phyloP scores from a whole-genome alignment of 1,140 invertebrate species.

The Cherax destructor region DNA sequence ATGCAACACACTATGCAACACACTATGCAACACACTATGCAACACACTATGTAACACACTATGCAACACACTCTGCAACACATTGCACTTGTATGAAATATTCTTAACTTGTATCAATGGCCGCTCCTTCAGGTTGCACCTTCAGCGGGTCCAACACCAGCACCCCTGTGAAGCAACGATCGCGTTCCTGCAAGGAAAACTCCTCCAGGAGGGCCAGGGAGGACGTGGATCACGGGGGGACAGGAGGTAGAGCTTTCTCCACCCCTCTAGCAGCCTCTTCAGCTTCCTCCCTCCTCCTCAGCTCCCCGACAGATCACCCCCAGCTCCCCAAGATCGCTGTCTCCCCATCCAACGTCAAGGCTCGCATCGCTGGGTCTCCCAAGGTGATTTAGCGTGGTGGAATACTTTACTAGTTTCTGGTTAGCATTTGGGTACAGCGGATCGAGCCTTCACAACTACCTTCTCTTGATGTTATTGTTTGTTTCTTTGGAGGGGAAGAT shows the following conservation, averaged over 20 bases:
- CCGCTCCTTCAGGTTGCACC: background rate
- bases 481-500: no score
- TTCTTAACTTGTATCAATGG: no score
- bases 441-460: no score
- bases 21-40: background rate
- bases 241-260: background rate
- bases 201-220: background rate
- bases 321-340: constrained; percentile 13
- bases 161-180: background rate
- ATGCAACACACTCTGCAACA: background rate
- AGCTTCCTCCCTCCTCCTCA: background rate
- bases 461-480: no score
- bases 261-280: background rate
- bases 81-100: no score
- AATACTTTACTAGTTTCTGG: no score
- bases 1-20: background rate
- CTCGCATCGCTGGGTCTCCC: constrained; percentile 7
- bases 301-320: background rate
- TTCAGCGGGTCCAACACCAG: background rate
- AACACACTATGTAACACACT: background rate
- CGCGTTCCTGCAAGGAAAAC: background rate
- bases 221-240: no score
- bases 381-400: background rate
- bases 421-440: no score
- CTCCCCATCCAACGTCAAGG: constrained; percentile 16